These are phyloP conservation scores for Otus scops DNA, from an alignment of 2,797 vertebrate genomes.

Conservation along the genomic window DNA sequence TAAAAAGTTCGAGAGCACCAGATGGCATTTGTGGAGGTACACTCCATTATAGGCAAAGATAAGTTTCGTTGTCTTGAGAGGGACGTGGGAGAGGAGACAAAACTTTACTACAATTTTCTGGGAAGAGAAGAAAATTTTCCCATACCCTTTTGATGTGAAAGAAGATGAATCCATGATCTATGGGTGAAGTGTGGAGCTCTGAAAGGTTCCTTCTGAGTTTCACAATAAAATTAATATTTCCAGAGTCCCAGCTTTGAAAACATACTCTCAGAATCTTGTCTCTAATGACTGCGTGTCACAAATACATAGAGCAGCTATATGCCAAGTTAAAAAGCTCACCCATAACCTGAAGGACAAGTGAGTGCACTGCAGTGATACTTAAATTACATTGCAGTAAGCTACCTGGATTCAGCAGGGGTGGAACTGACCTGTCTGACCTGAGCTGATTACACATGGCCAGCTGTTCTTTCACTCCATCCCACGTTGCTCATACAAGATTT, in stretches of 20 bases:
- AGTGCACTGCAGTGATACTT: not conserved
- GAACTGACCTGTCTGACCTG: not conserved
- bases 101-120: not conserved
- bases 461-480: not conserved
- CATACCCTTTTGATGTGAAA: not conserved
- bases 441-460: not conserved
- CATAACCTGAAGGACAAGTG: not conserved
- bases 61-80: not conserved
- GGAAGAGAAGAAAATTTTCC: not conserved
- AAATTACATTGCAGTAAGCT: not conserved
- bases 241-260: not conserved
- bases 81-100: not conserved
- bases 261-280: not conserved
- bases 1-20: conserved; percentile 11
- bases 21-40: conserved; percentile 44
- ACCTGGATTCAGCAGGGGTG: not conserved
- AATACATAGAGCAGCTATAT: not conserved
- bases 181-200: not conserved
- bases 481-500: not conserved
- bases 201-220: not conserved
- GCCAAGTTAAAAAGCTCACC: not conserved
- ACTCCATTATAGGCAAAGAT: conserved; percentile 23
- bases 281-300: not conserved
- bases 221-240: not conserved
- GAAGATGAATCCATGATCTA: not conserved